Conservation (phyloP, 2,113 vertebrate species). For the Salvelinus namaycush region DNA sequence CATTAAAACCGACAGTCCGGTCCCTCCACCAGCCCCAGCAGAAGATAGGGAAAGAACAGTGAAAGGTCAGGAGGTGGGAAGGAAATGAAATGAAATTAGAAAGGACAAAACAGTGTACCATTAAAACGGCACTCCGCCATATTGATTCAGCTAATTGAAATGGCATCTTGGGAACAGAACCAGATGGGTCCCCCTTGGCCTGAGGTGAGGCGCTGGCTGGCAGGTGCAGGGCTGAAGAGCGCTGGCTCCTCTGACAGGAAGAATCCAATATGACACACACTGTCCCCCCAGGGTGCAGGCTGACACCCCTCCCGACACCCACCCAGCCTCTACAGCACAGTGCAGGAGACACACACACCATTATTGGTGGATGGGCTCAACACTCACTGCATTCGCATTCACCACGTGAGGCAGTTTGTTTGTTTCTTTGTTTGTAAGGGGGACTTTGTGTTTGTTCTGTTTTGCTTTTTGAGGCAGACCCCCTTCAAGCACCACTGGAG, state of each 20-base stretch:
- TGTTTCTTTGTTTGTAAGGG: conserved; percentile 8
- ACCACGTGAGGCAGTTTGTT: conserved; percentile 4
- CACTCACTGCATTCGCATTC: conserved; percentile 27
- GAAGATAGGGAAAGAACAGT: conserved; percentile 58
- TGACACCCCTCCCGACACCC: conserved; percentile 23
- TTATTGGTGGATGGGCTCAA: background rate
- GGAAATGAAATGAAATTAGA: conserved; percentile 72
- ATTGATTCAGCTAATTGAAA: conserved; percentile 80
- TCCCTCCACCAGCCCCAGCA: conserved; percentile 44
- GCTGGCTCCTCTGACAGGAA: conserved; percentile 57
- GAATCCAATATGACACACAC: conserved; percentile 63
- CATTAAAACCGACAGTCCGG: conserved; percentile 69
- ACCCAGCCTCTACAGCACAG: background rate
- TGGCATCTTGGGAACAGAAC: conserved; percentile 63
- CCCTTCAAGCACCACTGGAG: background rate
- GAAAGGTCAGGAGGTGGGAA: conserved; percentile 67
- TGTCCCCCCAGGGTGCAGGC: conserved; percentile 51
- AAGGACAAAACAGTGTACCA: conserved; percentile 45
- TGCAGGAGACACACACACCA: background rate
- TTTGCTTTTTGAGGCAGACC: background rate
- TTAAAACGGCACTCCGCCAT: conserved; percentile 54
- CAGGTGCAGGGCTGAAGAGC: too few species aligned
- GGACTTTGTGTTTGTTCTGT: conserved; percentile 31
- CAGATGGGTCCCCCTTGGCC: conserved; percentile 69
- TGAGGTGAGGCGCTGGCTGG: conserved; percentile 58